phyloP scores from a whole-genome alignment of 2,888 invertebrate species.

The Cephus rjabovi region DNA sequence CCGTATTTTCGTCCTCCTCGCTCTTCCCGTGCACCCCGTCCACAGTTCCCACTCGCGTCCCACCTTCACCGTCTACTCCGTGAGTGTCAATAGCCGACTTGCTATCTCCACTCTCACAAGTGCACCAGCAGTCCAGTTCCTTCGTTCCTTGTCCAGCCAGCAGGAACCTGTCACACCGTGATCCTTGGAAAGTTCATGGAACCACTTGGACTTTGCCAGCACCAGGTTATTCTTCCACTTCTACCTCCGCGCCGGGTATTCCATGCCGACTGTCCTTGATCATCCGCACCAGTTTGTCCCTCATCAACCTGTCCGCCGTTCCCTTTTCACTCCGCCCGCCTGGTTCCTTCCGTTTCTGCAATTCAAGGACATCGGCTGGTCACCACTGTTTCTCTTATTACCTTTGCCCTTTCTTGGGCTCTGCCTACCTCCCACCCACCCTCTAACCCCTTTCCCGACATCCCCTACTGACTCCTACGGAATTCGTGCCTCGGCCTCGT shows the following conservation, averaged over 20 bases:
- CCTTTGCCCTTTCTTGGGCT: neutral
- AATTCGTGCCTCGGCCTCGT: neutral
- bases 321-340: slow-evolving; percentile 29
- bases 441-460: no score
- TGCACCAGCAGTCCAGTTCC: neutral
- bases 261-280: neutral
- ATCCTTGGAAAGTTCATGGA: neutral
- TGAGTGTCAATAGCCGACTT: neutral
- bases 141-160: neutral
- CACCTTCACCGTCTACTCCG: neutral
- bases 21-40: neutral
- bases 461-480: neutral
- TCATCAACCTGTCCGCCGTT: slow-evolving; percentile 13
- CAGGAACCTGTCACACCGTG: neutral
- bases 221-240: neutral
- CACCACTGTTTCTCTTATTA: neutral
- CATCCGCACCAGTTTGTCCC: slow-evolving; percentile 6
- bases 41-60: neutral
- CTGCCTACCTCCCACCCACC: no score
- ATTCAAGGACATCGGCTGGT: slow-evolving; percentile 3
- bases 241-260: neutral
- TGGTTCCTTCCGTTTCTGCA: slow-evolving; percentile 29
- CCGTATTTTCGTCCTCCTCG: neutral
- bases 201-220: neutral
- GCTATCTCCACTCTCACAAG: neutral